Evolutionary conservation across 2,888 invertebrate species (phyloP), one percentile per base, ranked within the genome.

Genomic region (Oligia strigilis): DNA sequence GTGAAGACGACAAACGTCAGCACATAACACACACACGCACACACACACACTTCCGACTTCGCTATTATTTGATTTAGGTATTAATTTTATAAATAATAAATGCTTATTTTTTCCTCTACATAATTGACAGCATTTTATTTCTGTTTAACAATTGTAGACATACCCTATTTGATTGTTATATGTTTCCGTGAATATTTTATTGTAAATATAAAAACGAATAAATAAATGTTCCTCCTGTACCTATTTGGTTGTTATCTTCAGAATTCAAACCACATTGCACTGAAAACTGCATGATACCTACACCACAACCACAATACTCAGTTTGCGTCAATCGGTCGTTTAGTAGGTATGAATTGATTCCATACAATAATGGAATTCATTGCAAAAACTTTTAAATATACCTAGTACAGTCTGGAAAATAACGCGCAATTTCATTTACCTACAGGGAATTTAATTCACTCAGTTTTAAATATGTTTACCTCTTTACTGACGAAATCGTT

Each of bases 201-300:
- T 40, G 19, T 17, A n/a, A 14, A 11, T 46, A 4, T 55, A 58
- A 36, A 85, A 75, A 72, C 14, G 36, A 72, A 72, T 66, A 13
- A 40, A 70, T 66, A 13, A 40, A 70, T 70, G 13, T 71, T 79
- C 17, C 58, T 60, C 29, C 6, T 40, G 40, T 77, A 29, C 29
- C 29, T 29, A 36, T 80, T 80, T 52, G 49, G 64, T 11, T 80
- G 72, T 52, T 69, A 64, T 64, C 72, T 77, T 72, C 64, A 80
- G 77, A 78, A 75, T 78, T 77, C 43, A 74, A 79, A 84, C 89
- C 84, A 71, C 86, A 83, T 66, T 81, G 72, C 75, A 80, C 72
- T 77, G 71, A 66, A 84, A 87, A 84, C 86, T 84, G 60, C 84
- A 86, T 52, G 43, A 69, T 73, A 66, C 13, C 29, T 29, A 29